These are phyloP conservation scores for Stegodyphus dumicola DNA, from an alignment of 1,140 invertebrate genomes.

Conservation along the genomic window DNA sequence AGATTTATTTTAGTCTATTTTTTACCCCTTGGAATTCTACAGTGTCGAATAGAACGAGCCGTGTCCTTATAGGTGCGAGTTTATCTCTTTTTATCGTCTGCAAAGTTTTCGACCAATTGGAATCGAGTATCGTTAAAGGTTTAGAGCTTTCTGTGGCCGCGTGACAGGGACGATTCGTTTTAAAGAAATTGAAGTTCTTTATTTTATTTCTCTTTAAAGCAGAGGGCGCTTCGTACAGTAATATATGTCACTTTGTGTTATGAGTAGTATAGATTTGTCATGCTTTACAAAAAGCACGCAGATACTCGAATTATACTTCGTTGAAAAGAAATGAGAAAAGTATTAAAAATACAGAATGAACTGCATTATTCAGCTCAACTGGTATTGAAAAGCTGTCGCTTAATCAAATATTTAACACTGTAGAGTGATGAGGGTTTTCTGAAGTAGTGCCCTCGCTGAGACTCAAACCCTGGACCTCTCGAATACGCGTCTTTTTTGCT, in stretches of 20 bases:
- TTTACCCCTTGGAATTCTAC: slow-evolving; percentile 32
- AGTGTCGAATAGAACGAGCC: slow-evolving; percentile 19
- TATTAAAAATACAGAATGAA: background rate
- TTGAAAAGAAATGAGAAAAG: too few species aligned
- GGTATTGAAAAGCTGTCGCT: background rate
- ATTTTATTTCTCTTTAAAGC: background rate
- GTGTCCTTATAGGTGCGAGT: slow-evolving; percentile 9
- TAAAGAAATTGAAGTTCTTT: background rate
- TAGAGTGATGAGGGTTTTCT: background rate
- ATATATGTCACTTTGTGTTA: background rate
- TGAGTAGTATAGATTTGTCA: background rate
- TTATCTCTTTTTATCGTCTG: slow-evolving; percentile 56
- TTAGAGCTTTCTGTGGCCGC: background rate
- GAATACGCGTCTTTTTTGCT: background rate
- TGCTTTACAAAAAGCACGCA: background rate
- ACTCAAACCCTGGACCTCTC: too few species aligned
- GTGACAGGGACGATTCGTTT: slow-evolving; percentile 23
- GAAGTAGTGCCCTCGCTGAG: too few species aligned
- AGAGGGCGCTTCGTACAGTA: background rate
- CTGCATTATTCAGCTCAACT: background rate
- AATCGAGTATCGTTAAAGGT: slow-evolving; percentile 24
- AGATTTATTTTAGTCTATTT: slow-evolving; percentile 55
- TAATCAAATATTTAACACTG: background rate
- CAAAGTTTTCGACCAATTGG: slow-evolving; percentile 48
- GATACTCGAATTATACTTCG: background rate